Evolutionary conservation across 2,113 vertebrate genomes (phyloP).

Genomic region (Microcebus ravelobensis): DNA sequence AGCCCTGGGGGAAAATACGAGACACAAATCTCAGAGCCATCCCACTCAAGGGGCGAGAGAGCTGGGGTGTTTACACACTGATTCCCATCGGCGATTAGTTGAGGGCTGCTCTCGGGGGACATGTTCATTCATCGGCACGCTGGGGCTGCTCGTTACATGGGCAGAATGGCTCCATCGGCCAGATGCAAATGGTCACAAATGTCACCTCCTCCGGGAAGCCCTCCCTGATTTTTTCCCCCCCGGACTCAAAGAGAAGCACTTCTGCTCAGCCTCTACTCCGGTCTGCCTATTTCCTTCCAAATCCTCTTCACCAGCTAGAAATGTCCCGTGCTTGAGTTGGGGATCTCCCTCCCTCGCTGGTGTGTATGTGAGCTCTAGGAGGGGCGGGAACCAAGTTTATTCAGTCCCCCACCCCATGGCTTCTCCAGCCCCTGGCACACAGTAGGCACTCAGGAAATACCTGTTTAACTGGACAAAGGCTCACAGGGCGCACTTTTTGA

Average conservation of each 20-base stretch:
- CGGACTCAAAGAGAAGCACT: background rate
- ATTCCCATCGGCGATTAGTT: background rate
- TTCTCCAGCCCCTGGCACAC: background rate
- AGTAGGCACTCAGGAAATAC: background rate
- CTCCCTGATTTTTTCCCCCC: background rate
- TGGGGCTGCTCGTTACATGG: background rate
- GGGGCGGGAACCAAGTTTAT: background rate
- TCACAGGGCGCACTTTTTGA: background rate
- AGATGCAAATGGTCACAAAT: background rate
- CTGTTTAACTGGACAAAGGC: background rate
- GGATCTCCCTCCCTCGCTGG: background rate
- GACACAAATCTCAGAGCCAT: background rate
- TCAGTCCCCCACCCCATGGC: background rate
- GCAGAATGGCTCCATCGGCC: background rate
- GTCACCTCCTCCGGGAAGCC: background rate
- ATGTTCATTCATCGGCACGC: background rate
- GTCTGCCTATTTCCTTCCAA: background rate
- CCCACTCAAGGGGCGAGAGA: background rate
- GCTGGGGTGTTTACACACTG: background rate
- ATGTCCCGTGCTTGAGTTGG: background rate
- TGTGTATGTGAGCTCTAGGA: background rate
- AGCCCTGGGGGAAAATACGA: background rate
- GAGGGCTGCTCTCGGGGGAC: background rate
- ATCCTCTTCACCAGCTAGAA: background rate
- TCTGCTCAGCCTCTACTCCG: background rate